Conservation (phyloP, 2,113 vertebrate genomes). For the Atherinomorus stipes region DNA sequence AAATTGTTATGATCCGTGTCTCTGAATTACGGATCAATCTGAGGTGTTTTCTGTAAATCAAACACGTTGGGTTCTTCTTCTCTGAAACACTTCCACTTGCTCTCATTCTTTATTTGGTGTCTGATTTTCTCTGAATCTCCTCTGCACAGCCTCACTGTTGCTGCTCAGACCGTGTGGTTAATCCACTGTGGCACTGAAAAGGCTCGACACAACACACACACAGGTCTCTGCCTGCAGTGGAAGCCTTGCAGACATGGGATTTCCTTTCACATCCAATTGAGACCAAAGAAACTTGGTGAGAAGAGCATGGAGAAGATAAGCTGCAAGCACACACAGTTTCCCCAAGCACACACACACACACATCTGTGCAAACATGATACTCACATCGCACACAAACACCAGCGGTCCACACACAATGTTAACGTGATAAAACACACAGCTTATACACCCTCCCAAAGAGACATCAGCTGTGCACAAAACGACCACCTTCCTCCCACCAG, state of each 20-base stretch:
- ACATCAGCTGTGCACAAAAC: slow-evolving; percentile 32
- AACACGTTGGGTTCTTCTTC: slow-evolving; percentile 3
- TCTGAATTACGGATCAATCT: slow-evolving; percentile 30
- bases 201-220: slow-evolving; percentile 36
- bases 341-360: slow-evolving; percentile 25
- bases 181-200: slow-evolving; percentile 67
- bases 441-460: slow-evolving; percentile 46
- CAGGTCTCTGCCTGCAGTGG: slow-evolving; percentile 65
- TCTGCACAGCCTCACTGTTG: slow-evolving; percentile 44
- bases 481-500: slow-evolving; percentile 24
- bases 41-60: neutral
- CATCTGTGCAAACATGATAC: slow-evolving; percentile 56
- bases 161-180: slow-evolving; percentile 61
- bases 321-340: slow-evolving; percentile 34
- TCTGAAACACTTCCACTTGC: slow-evolving; percentile 11
- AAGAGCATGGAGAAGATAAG: slow-evolving; percentile 62
- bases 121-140: slow-evolving; percentile 37
- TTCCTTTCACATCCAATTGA: slow-evolving; percentile 75
- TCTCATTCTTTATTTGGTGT: neutral
- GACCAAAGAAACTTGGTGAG: slow-evolving; percentile 71
- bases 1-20: slow-evolving; percentile 1
- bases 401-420: slow-evolving; percentile 48
- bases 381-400: slow-evolving; percentile 47
- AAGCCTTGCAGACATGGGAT: slow-evolving; percentile 73
- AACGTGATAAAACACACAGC: slow-evolving; percentile 57